Evolutionary conservation across 2,113 vertebrate genomes (phyloP).

Genomic region (Phrynosoma blainvillii): DNA sequence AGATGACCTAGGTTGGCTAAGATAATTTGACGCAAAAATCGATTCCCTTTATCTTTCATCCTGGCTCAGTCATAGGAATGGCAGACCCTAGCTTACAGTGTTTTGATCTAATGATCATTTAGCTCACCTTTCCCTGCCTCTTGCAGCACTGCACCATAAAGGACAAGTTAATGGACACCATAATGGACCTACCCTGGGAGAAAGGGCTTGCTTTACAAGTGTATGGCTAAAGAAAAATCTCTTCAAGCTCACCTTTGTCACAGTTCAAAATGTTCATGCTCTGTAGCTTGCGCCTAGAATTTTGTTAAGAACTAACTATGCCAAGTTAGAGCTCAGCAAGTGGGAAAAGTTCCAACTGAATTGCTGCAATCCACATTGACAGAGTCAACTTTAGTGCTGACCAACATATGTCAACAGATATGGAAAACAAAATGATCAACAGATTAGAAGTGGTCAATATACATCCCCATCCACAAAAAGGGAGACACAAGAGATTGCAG

Average conservation of each 20-base stretch:
- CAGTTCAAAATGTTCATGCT: not conserved
- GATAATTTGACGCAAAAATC: conserved; percentile 41
- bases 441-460: too few relatives aligned
- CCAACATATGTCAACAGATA: too few relatives aligned
- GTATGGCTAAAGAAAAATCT: not conserved
- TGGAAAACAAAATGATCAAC: too few relatives aligned
- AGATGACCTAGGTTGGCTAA: conserved; percentile 12
- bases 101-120: conserved; percentile 2
- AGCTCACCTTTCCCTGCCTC: not conserved
- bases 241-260: not conserved
- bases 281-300: not conserved
- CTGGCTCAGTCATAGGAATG: not conserved
- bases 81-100: not conserved
- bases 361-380: too few relatives aligned
- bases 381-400: too few relatives aligned
- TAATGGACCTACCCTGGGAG: not conserved
- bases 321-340: not conserved
- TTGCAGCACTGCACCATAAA: not conserved
- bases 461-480: too few relatives aligned
- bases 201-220: not conserved
- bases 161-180: not conserved
- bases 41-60: conserved; percentile 15
- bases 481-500: too few relatives aligned
- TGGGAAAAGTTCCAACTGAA: not conserved
- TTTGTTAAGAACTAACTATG: not conserved